phyloP scores from a whole-genome alignment of 2,797 vertebrate species.

The Takifugu ocellatus region DNA sequence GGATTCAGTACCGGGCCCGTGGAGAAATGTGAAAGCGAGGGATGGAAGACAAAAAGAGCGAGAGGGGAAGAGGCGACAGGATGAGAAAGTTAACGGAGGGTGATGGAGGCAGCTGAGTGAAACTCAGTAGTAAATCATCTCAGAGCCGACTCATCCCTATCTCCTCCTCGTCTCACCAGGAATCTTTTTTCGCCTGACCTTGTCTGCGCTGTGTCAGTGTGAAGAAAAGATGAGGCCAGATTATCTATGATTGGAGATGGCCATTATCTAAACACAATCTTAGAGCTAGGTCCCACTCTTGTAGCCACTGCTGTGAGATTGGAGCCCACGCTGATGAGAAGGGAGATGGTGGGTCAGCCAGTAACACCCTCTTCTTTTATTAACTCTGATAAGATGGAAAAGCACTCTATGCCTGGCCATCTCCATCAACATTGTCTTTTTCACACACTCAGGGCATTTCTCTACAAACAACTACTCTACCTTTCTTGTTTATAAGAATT shows the following conservation, averaged over 20 bases:
- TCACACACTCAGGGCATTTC: conserved; percentile 49
- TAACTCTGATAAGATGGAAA: conserved; percentile 70
- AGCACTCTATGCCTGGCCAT: conserved; percentile 54
- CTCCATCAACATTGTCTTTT: conserved; percentile 64
- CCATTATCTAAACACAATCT: conserved; percentile 85
- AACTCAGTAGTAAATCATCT: conserved; percentile 79
- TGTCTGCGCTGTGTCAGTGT: conserved; percentile 75
- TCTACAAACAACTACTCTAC: conserved; percentile 34
- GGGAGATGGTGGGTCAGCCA: conserved; percentile 67
- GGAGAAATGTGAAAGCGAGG: conserved; percentile 57
- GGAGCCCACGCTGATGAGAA: conserved; percentile 70
- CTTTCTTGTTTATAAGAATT: conserved; percentile 46
- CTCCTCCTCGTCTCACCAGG: conserved; percentile 62
- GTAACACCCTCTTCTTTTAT: conserved; percentile 71
- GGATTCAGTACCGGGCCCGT: conserved; percentile 53
- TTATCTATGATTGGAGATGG: conserved; percentile 83
- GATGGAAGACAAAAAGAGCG: conserved; percentile 60
- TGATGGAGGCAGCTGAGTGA: conserved; percentile 77
- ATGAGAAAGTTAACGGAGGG: conserved; percentile 77
- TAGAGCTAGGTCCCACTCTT: conserved; percentile 67
- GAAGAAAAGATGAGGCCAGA: conserved; percentile 80
- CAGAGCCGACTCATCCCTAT: conserved; percentile 67
- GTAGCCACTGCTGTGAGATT: conserved; percentile 57
- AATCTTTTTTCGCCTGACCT: conserved; percentile 78
- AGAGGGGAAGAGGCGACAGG: conserved; percentile 63